Conservation (phyloP, 2,113 vertebrate species). For the Phalacrocorax carbo region DNA sequence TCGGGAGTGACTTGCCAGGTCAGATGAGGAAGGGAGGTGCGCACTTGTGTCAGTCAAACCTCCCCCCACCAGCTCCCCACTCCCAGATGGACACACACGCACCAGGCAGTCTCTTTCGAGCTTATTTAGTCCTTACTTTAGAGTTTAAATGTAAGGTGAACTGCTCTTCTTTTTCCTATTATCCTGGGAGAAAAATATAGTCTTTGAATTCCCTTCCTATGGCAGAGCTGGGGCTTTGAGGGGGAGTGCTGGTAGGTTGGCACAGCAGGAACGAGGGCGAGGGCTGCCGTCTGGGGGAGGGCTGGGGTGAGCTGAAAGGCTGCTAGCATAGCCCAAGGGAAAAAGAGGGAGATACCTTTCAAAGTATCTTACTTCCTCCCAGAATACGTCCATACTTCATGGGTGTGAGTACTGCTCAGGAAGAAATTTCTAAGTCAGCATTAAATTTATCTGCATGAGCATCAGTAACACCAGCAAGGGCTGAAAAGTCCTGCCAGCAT, state of each 20-base stretch:
- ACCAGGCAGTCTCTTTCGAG: neutral
- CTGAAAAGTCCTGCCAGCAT: neutral
- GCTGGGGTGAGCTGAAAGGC: neutral
- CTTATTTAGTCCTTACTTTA: neutral
- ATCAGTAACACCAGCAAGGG: neutral
- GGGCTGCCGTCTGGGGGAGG: neutral
- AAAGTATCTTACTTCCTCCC: neutral
- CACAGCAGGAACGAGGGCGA: neutral
- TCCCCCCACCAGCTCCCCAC: neutral
- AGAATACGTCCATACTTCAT: neutral
- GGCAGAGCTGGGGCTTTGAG: neutral
- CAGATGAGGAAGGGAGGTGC: slow-evolving; percentile 16
- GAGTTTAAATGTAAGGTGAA: neutral
- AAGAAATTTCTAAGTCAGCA: neutral
- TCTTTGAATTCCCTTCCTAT: neutral
- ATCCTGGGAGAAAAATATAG: neutral
- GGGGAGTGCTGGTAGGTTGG: neutral
- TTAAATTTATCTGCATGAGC: neutral
- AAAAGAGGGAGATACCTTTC: neutral
- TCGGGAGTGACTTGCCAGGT: neutral
- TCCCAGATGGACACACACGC: rapidly evolving
- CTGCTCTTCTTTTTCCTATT: neutral
- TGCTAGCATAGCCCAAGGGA: neutral
- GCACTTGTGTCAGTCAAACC: neutral
- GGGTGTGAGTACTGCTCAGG: neutral